A percentile compares a stretch with the other conserved stretches of the same genome.
phyloP scores from a whole-genome alignment of 2,113 vertebrate species.

The Passer domesticus region DNA sequence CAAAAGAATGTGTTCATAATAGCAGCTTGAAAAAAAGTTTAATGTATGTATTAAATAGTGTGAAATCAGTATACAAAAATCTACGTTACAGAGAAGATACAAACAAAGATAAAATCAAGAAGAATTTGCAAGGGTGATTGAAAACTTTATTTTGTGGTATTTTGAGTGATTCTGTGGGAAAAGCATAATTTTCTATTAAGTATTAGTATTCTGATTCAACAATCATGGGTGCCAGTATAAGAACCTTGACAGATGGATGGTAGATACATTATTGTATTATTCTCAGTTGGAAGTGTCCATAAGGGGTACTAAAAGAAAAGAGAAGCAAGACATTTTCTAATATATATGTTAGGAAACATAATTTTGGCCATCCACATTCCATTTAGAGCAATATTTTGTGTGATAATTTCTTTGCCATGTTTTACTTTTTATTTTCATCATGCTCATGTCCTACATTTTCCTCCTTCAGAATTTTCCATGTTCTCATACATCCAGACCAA shows the following conservation, averaged over 20 bases:
- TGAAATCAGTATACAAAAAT: neutral
- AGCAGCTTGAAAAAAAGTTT: neutral
- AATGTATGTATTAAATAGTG: neutral
- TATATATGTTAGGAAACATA: neutral
- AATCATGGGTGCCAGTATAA: neutral
- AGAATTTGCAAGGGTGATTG: neutral
- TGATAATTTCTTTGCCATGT: neutral
- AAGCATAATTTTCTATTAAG: neutral
- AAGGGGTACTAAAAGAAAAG: neutral
- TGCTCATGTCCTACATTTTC: neutral
- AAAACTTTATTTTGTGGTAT: neutral
- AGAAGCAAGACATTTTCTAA: neutral
- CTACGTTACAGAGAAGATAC: neutral
- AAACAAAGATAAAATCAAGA: neutral
- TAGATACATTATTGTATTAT: neutral
- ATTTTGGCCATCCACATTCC: neutral
- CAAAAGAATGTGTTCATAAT: neutral
- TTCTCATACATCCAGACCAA: neutral
- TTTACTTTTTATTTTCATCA: neutral
- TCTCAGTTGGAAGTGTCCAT: constrained; percentile 1
- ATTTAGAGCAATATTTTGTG: neutral
- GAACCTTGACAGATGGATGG: constrained; percentile 17
- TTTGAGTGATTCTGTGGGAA: neutral
- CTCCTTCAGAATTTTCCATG: neutral
- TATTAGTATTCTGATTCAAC: neutral